Percentiles rank a stretch among this genome's conserved stretches.
phyloP scores from a whole-genome alignment of 2,113 vertebrate species.

The Grallaria varia region DNA sequence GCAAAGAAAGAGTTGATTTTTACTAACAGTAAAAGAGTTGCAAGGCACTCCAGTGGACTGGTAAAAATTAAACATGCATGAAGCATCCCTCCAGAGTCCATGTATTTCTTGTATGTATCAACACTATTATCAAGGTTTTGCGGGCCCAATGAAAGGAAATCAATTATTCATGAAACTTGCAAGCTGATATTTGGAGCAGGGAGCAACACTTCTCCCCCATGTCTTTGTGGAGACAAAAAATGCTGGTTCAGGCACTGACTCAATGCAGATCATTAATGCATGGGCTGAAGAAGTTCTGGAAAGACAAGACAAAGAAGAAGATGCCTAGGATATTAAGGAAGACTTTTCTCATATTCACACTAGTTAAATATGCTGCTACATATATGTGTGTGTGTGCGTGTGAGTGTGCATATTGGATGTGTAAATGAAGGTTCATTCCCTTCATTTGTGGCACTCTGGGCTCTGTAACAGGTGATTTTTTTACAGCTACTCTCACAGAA shows the following conservation, averaged over 20 bases:
- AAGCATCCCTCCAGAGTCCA: neutral
- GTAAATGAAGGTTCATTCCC: neutral
- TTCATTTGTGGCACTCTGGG: neutral
- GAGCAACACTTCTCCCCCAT: neutral
- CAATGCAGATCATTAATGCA: neutral
- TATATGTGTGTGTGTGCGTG: too few relatives aligned
- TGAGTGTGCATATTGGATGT: neutral
- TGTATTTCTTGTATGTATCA: neutral
- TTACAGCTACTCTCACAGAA: neutral
- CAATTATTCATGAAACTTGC: neutral
- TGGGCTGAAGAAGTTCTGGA: neutral
- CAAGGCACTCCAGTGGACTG: neutral
- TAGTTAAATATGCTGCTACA: neutral
- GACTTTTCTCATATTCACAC: neutral
- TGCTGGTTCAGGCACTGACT: neutral
- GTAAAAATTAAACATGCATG: slow-evolving; percentile 19
- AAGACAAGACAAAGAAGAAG: neutral
- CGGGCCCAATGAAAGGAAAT: neutral
- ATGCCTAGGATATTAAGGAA: neutral
- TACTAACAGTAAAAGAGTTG: neutral
- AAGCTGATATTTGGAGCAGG: neutral
- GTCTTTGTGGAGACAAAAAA: neutral
- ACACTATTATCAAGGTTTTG: neutral
- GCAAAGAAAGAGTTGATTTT: neutral
- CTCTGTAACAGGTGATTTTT: neutral